Evolutionary conservation across 2,797 vertebrate species (phyloP), one percentile per base, ranked within the genome.

Genomic region (Mormyrops boulengeri): DNA sequence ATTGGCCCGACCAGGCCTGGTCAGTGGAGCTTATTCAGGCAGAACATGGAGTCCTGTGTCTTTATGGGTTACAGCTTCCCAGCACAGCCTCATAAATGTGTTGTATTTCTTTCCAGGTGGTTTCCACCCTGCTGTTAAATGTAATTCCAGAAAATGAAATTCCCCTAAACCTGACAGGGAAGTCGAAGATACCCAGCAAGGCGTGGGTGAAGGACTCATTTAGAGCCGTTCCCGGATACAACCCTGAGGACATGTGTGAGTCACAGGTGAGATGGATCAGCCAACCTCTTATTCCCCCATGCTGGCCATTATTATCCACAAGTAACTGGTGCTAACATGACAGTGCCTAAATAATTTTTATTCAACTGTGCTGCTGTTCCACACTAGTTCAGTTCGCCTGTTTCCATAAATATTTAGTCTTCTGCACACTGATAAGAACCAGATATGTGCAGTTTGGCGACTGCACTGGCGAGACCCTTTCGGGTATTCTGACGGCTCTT

Each of bases 91-190:
- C 69, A 44, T 44, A 7, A 73, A 34, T 14, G 66, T 14, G 26
- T 26, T 85, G 47, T 50, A 5, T 85, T 26, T 53, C 49, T 85
- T 88, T 92, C 12, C 44, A 99, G 98, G 96, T 99, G 85, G 97
- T 99, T 90, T 99, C 98, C 0, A 99, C 98, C 0, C 94, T 99
- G 88, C 93, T 99, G 90, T 95, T 99, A 90, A 99, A 99, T 90
- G 94, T 99, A 5, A 97, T 98, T 91, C 98, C 98, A 26, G 94
- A 96, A 90, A 95, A 97, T 2, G 92, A 96, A 0, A 62, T 96
- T 62, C 96, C 97, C 22, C 94, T 99, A 89, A 99, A 99, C 91
- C 93, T 99, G 90, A 91, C 93, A 0, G 97, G 98, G 88, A 98
- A 95, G 89, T 97, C 98, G 0, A 99, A 99, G 94, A 98, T 99